Evolutionary conservation across 2,888 invertebrate genomes (phyloP).

Genomic region (Drosophila merina): DNA sequence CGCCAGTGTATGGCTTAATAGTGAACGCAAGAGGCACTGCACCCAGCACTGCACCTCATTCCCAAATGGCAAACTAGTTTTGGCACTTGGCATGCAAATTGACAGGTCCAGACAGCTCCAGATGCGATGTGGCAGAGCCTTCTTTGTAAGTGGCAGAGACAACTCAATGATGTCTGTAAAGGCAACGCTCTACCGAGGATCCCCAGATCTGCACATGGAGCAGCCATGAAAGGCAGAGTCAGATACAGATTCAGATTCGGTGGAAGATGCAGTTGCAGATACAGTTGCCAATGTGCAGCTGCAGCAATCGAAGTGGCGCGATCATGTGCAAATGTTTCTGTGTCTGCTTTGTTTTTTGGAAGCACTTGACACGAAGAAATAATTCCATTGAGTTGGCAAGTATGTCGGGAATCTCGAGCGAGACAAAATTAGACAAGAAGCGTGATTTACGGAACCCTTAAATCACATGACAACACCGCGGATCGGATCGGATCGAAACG

Average conservation of each 20-base stretch:
- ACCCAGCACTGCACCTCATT: not conserved
- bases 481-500: constrained; percentile 46
- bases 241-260: constrained; percentile 28
- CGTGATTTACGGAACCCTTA: constrained; percentile 84
- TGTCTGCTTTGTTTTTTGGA: constrained; percentile 45
- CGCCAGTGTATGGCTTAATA: constrained; percentile 7
- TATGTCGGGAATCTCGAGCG: constrained; percentile 81
- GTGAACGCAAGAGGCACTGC: constrained; percentile 4
- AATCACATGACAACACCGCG: constrained; percentile 70
- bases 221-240: constrained; percentile 36
- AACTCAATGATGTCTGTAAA: constrained; percentile 69
- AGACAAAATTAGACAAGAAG: constrained; percentile 83
- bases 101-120: constrained; percentile 38
- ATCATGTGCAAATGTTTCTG: constrained; percentile 45
- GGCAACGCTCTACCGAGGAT: constrained; percentile 76
- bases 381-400: constrained; percentile 81
- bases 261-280: constrained; percentile 36
- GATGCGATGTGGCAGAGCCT: constrained; percentile 27
- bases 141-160: constrained; percentile 53
- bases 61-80: constrained; percentile 31
- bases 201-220: constrained; percentile 40
- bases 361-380: constrained; percentile 74
- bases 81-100: constrained; percentile 41
- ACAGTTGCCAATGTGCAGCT: constrained; percentile 39
- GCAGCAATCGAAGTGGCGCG: constrained; percentile 60